Conservation (phyloP, 2,888 invertebrate species). For the Meloe dianella region DNA sequence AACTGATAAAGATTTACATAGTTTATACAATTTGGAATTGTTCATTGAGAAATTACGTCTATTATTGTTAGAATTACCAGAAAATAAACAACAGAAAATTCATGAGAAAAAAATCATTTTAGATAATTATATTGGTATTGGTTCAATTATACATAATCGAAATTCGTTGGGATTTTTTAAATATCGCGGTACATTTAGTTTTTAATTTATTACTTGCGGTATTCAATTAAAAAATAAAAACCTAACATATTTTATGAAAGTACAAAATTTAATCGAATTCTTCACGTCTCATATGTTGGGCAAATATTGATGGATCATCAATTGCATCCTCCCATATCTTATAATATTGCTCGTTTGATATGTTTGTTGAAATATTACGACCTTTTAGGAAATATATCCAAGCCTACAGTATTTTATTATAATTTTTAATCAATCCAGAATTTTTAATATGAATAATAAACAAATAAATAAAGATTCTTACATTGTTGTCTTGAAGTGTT, state of each 20-base stretch:
- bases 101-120: constrained; percentile 75
- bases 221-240: constrained; percentile 18
- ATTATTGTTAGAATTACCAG: constrained; percentile 61
- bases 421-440: constrained; percentile 19
- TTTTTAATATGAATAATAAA: constrained; percentile 2
- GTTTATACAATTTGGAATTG: constrained; percentile 67
- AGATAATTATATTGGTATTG: constrained; percentile 80
- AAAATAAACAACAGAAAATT: constrained; percentile 52
- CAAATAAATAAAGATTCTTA: too few species aligned
- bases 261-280: constrained; percentile 25
- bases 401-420: constrained; percentile 51
- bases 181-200: constrained; percentile 84
- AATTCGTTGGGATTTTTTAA: constrained; percentile 86
- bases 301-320: constrained; percentile 52
- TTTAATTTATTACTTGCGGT: constrained; percentile 67
- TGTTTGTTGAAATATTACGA: constrained; percentile 55
- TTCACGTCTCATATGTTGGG: constrained; percentile 44
- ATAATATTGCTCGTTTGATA: constrained; percentile 60
- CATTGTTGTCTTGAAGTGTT: constrained; percentile 58
- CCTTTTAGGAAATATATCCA: constrained; percentile 61
- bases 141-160: constrained; percentile 82
- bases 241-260: too few species aligned
- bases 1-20: constrained; percentile 48
- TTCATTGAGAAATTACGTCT: constrained; percentile 66
- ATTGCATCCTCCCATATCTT: constrained; percentile 60